Base-by-base conservation (phyloP, 1,140 invertebrate species). In the Temnothorax nylanderi region DNA sequence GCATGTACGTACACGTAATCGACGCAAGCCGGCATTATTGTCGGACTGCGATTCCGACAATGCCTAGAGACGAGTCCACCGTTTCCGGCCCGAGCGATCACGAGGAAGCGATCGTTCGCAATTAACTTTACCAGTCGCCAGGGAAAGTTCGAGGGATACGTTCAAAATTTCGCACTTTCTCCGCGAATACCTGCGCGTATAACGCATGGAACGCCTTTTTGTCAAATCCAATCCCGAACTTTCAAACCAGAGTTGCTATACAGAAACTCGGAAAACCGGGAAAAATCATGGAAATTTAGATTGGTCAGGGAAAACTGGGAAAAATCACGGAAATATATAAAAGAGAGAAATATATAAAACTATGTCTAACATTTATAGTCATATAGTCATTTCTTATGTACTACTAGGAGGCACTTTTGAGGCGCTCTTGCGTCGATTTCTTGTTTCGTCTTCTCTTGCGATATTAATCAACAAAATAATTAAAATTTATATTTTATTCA, bases 141-240 rank as follows among this genome's bases (percentile, higher is more conserved):
- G 75, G 56, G 75, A 86, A 86, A 74, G 84, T 65, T 41, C 10
- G 56, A 54, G 56, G 41, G 13, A 49, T 21, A 54, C 44, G 47
- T 37, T 72, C 56, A 37, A 80, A 87, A 88, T 80, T 78, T 74
- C 18, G 21, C 58, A 71, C 67, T 82, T 88, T 88, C 85, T 65
- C 84, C 56, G 37, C 64, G 65, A 81, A 44, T 81, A 81, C n/a
- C 34, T 44, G 3, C 37, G 80, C 54, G 86, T n/a, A 11, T 32
- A 41, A 26, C n/a, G 80, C 18, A 11, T 13, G 64, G 11, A 41
- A 51, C 44, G 78, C n/a, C 56, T 34, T 75, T 47, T 69, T 54
- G 44, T 26, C 26, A 26, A 60, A 49, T 37, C 34, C 49, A 13
- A 62, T 74, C 11, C 26, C 56, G 11, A 75, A 75, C 81, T 84